Evolutionary conservation across 2,888 invertebrate genomes (phyloP).

Genomic region (Drosophila nr. medialis): DNA sequence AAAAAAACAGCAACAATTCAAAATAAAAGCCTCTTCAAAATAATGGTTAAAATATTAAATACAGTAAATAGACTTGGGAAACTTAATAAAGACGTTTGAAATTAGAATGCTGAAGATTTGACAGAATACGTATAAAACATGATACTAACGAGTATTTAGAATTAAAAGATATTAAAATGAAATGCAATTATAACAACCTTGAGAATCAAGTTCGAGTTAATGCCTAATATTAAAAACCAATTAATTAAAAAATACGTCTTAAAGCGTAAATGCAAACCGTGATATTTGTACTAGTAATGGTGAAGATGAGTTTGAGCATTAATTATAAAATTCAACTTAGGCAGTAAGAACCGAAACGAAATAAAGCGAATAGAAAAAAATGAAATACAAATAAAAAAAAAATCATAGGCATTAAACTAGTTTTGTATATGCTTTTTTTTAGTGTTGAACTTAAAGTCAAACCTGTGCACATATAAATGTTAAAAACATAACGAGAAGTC

Average conservation of each 20-base stretch:
- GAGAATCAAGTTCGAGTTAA: constrained; percentile 32
- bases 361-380: constrained; percentile 10
- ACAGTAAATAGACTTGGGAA: constrained; percentile 45
- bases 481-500: constrained; percentile 64
- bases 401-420: constrained; percentile 63
- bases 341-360: constrained; percentile 29
- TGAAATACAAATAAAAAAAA: constrained; percentile 25
- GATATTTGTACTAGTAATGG: constrained; percentile 83
- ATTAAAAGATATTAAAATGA: constrained; percentile 2
- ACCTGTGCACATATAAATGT: constrained; percentile 79
- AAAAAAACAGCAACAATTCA: constrained; percentile 21
- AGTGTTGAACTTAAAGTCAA: constrained; percentile 77
- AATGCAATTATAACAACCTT: constrained; percentile 47
- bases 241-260: constrained; percentile 50
- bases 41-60: constrained; percentile 41
- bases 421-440: constrained; percentile 78
- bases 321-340: constrained; percentile 49
- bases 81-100: constrained; percentile 24
- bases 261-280: constrained; percentile 73
- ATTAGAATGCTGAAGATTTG: constrained; percentile 52
- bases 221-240: constrained; percentile 47
- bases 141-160: constrained; percentile 28
- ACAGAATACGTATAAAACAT: constrained; percentile 27
- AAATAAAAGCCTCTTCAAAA: constrained; percentile 26
- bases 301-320: constrained; percentile 57